Evolutionary conservation across 2,113 vertebrate genomes (phyloP), one percentile per base, ranked within the genome.

Genomic region (Pituophis catenifer): DNA sequence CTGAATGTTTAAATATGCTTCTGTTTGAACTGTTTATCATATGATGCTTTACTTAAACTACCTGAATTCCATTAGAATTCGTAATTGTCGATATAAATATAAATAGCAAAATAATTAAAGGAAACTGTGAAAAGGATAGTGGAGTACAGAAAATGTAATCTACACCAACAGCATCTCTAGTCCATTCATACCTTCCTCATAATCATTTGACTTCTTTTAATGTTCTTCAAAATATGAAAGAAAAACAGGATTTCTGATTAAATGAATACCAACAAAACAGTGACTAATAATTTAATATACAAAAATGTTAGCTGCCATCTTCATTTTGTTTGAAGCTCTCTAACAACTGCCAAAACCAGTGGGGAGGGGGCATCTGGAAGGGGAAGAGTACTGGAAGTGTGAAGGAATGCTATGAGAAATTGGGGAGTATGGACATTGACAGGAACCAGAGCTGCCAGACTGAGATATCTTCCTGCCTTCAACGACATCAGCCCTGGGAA

Each of bases 261-360:
- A 96, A 96, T 95, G 97, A 96, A 97, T 97, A 95, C 95, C 94
- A 94, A 95, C 94, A 95, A 97, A 97, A 95, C 86, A 52, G 93
- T 93, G 95, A 86, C 85, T 95, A 94, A 94, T 95, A 95, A 96
- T 94, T 94, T 94, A 59, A 90, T 55, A 93, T 96, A 94, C 96
- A 97, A 26, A 62, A 62, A 3, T 62, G 59, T 58, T 19, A 58
- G 57, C 58, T 59, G 57, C 23, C 21, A 1, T 24, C 58, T 59
- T 59, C 58, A 59, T 24, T 62, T 62, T 62, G 24, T 62, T 62
- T 26, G 59, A 62, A 62, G 59, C 59, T 62, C 59, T 62, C 24
- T 62, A 26, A 1, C 24, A 62, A 62, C 24, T 29, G 59, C 9
- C 59, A 62, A 11, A 62, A 26, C 9, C 9, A 26, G 8, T 8